These are phyloP conservation scores for Oncorhynchus tshawytscha DNA, from an alignment of 2,113 vertebrate genomes.

Conservation along the genomic window DNA sequence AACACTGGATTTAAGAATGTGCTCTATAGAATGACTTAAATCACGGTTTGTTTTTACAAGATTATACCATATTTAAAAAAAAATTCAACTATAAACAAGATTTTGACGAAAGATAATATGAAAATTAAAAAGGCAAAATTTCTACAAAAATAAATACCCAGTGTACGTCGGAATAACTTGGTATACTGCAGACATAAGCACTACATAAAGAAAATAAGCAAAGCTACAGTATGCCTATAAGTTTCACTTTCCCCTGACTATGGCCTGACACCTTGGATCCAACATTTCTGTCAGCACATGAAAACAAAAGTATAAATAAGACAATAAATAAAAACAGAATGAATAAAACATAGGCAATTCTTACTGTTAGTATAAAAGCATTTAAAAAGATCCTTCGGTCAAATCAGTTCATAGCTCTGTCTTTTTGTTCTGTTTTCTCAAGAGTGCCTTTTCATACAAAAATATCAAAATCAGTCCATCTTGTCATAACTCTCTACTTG, in stretches of 20 bases:
- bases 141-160: constrained; percentile 86
- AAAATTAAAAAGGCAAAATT: constrained; percentile 49
- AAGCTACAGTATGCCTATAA: constrained; percentile 49
- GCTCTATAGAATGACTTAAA: no score
- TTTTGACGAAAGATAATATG: constrained; percentile 2
- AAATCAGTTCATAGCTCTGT: constrained; percentile 50
- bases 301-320: constrained; percentile 90
- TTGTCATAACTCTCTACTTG: constrained; percentile 73
- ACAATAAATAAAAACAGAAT: constrained; percentile 90
- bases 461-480: constrained; percentile 55
- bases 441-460: constrained; percentile 46
- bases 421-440: constrained; percentile 29
- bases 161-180: constrained; percentile 70
- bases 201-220: constrained; percentile 35
- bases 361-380: constrained; percentile 83
- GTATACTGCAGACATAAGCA: constrained; percentile 69
- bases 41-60: constrained; percentile 1
- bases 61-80: constrained; percentile 67
- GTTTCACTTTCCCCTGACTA: constrained; percentile 33
- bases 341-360: constrained; percentile 54
- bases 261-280: constrained; percentile 47
- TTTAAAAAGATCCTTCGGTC: constrained; percentile 76
- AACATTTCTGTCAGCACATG: constrained; percentile 55
- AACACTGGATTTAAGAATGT: constrained; percentile 72
- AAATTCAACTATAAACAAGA: constrained; percentile 43